Conservation (phyloP, 2,888 invertebrate genomes). For the Pristionchus fissidentatus region DNA sequence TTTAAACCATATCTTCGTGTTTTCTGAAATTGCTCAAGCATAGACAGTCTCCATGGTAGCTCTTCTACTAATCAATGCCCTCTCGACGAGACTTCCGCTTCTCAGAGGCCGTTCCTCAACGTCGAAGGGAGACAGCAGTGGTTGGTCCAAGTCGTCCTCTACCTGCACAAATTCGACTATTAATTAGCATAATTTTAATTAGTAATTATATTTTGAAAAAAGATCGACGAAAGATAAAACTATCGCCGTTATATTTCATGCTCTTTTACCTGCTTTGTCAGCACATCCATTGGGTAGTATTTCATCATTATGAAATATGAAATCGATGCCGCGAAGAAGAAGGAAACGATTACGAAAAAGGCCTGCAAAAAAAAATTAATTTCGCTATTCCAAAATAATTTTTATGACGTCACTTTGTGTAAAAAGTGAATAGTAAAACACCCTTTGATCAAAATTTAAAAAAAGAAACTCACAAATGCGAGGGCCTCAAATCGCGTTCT, state of each 20-base stretch:
- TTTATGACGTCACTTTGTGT: too few species aligned
- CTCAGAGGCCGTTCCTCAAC: neutral
- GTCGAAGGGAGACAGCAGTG: slow-evolving; percentile 7
- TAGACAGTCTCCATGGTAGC: slow-evolving; percentile 31
- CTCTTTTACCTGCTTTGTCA: neutral
- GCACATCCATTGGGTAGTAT: slow-evolving; percentile 7
- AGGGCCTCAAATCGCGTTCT: slow-evolving; percentile 1
- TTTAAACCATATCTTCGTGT: too few species aligned
- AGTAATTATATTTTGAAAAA: neutral
- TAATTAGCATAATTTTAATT: neutral
- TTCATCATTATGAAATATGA: slow-evolving; percentile 22
- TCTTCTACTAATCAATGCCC: slow-evolving; percentile 20
- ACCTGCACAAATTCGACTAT: neutral
- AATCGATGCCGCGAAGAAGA: neutral
- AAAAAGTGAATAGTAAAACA: too few species aligned
- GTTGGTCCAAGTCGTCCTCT: neutral
- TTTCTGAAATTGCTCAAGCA: slow-evolving; percentile 6
- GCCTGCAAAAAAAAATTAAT: neutral
- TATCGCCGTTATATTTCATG: neutral
- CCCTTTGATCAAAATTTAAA: neutral
- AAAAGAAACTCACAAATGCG: neutral
- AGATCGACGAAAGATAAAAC: neutral
- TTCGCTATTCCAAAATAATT: too few species aligned
- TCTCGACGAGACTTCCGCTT: slow-evolving; percentile 34
- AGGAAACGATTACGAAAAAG: neutral